Evolutionary conservation across 2,888 invertebrate species (phyloP).

Genomic region (Harpalus rufipes): DNA sequence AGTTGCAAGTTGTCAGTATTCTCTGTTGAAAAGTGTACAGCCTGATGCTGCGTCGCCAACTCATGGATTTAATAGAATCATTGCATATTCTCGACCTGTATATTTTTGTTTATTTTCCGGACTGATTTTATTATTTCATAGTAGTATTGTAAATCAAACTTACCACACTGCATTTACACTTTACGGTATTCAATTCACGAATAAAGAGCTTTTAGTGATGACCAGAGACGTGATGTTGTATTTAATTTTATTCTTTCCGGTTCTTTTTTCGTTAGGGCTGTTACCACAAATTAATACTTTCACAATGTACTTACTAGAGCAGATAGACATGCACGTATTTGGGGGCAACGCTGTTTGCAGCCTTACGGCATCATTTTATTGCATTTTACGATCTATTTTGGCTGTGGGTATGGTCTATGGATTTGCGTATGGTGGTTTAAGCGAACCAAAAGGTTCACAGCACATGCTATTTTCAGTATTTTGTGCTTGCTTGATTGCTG

Average conservation of each 20-base stretch:
- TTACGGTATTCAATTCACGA: slow-evolving; percentile 78
- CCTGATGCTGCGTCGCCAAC: slow-evolving; percentile 99
- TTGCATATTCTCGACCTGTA: slow-evolving; percentile 95
- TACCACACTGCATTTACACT: slow-evolving; percentile 75
- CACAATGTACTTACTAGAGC: slow-evolving; percentile 96
- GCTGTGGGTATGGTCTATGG: slow-evolving; percentile 91
- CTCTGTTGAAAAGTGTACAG: slow-evolving; percentile 97
- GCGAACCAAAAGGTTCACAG: slow-evolving; percentile 91
- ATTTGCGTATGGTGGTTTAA: slow-evolving; percentile 91
- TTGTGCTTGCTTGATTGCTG: slow-evolving; percentile 91
- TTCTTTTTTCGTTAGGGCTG: slow-evolving; percentile 96
- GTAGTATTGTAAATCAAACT: slow-evolving; percentile 71
- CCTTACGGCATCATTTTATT: slow-evolving; percentile 89
- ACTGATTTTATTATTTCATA: slow-evolving; percentile 74
- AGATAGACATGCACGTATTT: slow-evolving; percentile 93
- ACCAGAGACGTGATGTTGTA: slow-evolving; percentile 87
- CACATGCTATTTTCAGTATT: slow-evolving; percentile 97
- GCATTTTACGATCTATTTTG: slow-evolving; percentile 88
- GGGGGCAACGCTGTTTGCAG: slow-evolving; percentile 94
- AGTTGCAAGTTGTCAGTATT: slow-evolving; percentile 99
- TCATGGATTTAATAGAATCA: slow-evolving; percentile 97
- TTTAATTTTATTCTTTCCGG: slow-evolving; percentile 93
- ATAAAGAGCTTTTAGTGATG: slow-evolving; percentile 82
- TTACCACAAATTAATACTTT: slow-evolving; percentile 99
- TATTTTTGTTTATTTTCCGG: slow-evolving; percentile 92